A percentile compares a stretch with the other conserved stretches of the same genome.
These are phyloP conservation scores for Baryphthengus martii DNA, from an alignment of 2,113 vertebrate species.

Conservation along the genomic window DNA sequence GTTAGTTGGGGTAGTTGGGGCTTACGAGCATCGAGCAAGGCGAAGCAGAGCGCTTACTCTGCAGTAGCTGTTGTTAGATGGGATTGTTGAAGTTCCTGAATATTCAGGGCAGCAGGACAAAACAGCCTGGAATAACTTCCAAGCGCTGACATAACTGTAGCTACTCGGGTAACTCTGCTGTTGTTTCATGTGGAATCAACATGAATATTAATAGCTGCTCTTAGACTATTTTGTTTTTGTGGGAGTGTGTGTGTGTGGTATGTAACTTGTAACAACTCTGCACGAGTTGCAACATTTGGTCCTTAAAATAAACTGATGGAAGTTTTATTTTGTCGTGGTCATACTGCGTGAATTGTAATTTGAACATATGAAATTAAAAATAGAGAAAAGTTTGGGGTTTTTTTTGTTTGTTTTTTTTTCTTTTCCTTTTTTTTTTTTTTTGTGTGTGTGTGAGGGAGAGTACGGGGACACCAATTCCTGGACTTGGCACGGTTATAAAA, in stretches of 20 bases:
- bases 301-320: conserved; percentile 28
- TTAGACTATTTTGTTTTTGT: background rate
- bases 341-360: background rate
- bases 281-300: background rate
- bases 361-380: background rate
- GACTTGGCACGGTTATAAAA: background rate
- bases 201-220: conserved; percentile 36
- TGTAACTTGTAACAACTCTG: background rate
- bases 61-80: background rate
- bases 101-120: conserved; percentile 36
- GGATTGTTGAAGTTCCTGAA: conserved; percentile 1
- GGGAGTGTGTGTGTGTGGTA: background rate
- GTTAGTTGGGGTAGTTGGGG: background rate
- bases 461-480: background rate
- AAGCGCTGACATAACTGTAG: conserved; percentile 21
- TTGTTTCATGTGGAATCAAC: conserved; percentile 16
- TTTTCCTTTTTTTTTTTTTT: background rate
- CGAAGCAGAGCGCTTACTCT: background rate
- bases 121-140: conserved; percentile 40
- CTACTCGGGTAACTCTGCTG: background rate
- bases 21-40: background rate
- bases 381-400: no score
- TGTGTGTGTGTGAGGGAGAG: fast-evolving
- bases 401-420: no score
- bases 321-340: background rate